Base-by-base conservation (phyloP, 2,113 vertebrate species). In the Pipra filicauda region DNA sequence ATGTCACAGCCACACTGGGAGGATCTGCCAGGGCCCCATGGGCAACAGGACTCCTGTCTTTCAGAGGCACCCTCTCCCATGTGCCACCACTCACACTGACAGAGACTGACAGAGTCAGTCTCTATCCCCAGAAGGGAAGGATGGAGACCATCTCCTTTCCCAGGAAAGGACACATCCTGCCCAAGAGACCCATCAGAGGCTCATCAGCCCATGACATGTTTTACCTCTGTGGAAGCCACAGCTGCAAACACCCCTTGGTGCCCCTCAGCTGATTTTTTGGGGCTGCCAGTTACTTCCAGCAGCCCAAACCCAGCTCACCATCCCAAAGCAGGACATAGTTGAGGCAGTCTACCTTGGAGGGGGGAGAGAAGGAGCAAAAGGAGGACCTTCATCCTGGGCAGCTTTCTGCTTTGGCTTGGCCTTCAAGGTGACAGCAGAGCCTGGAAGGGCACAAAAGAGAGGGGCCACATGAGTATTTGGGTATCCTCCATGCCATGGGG, bases 271-370 rank as follows among this genome's bases (percentile, higher is more conserved):
- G 30, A 19, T 2, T 19, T 51, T 72, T 15, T 7, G 31, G 51
- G 41, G 37, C 26, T 83, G 12, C 51, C 43, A 48, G 9, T 41
- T 64, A 59, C 41, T 27, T 48, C 52, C 70, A 91, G 57, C 58
- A 87, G 35, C 57, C 61, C 70, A 59, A 88, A 76, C 13, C 30
- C 64, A 48, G 39, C 11, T 14, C 33, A 37, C 9, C 8, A 4
- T 21, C 18, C 52, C 12, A 0, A n/a, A 22, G 28, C 62, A 83
- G 43, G 72, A 69, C 0, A 0, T 3, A 15, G 26, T 2, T 65
- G 19, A 18, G 27, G 10, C 27, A 78, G 35, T 9, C 44, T 96
- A 98, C 98, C 98, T 98, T 93, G 97, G 57, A 94, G 70, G 0
- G 88, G 85, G 14, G 86, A 81, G 37, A 97, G 78, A 55, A 98